Conservation (phyloP, 2,797 vertebrate genomes). For the Arrhamphus sclerolepis region DNA sequence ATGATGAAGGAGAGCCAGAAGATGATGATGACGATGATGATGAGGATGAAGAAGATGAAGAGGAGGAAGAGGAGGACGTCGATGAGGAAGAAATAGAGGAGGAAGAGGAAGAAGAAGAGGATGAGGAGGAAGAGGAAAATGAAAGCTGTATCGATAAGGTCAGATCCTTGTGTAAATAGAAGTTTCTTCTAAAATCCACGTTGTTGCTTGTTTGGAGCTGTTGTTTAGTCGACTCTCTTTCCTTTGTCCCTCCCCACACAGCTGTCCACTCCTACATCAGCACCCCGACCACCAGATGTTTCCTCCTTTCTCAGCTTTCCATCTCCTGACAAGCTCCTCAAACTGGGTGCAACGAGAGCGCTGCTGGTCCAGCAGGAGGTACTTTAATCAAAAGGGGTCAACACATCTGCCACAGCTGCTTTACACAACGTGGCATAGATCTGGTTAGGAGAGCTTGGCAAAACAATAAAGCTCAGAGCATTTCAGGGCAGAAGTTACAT, state of each 20-base stretch:
- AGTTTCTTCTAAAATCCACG: too few species aligned
- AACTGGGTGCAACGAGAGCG: conserved; percentile 87
- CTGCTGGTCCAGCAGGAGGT: conserved; percentile 91
- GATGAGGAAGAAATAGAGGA: conserved; percentile 78
- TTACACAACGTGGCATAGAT: not conserved
- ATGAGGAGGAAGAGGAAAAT: too few species aligned
- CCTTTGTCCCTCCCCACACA: conserved; percentile 46
- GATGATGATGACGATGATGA: conserved; percentile 80
- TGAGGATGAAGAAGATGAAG: conserved; percentile 74
- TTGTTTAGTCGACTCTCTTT: not conserved
- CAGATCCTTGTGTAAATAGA: not conserved
- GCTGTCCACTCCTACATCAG: conserved; percentile 82
- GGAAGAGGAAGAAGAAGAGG: conserved; percentile 18
- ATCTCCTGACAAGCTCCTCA: conserved; percentile 92
- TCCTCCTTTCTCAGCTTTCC: conserved; percentile 92
- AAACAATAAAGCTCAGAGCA: too few species aligned
- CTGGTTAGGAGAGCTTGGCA: not conserved
- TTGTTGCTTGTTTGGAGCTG: not conserved
- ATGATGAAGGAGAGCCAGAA: conserved; percentile 86
- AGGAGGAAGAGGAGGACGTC: conserved; percentile 71
- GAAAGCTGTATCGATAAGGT: conserved; percentile 60
- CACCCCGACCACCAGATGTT: conserved; percentile 83
- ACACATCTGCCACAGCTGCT: not conserved
- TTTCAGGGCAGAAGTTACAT: too few species aligned
- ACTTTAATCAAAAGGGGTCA: not conserved